Percentiles rank a stretch among this genome's conserved stretches.
These are phyloP conservation scores for Eretmocerus hayati DNA, from an alignment of 2,888 invertebrate genomes.

Conservation along the genomic window DNA sequence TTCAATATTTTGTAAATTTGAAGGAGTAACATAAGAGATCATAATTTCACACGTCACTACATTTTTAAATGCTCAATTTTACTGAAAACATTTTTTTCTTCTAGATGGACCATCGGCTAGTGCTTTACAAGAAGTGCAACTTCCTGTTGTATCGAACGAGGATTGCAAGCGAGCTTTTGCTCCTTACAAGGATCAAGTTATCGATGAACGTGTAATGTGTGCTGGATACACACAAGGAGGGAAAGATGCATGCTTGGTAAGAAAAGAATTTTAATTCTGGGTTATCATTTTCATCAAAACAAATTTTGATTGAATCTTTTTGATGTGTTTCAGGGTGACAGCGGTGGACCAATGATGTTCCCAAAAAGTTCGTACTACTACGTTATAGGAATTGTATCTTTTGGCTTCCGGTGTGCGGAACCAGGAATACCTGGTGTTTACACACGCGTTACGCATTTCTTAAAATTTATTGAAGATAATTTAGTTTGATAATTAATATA, in stretches of 20 bases:
- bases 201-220: constrained; percentile 62
- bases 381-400: constrained; percentile 60
- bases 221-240: constrained; percentile 61
- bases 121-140: constrained; percentile 59
- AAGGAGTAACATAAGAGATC: background rate
- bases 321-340: constrained; percentile 53
- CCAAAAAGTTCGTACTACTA: constrained; percentile 46
- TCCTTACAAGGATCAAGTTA: constrained; percentile 48
- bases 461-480: constrained; percentile 27
- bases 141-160: constrained; percentile 61
- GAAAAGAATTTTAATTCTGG: background rate
- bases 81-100: background rate
- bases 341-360: constrained; percentile 73
- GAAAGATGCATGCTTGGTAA: constrained; percentile 66
- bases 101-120: constrained; percentile 63
- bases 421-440: constrained; percentile 60
- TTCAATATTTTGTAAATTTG: constrained; percentile 7
- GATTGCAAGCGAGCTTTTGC: constrained; percentile 56
- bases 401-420: constrained; percentile 56
- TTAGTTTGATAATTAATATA: too few species aligned
- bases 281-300: background rate
- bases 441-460: constrained; percentile 26
- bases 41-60: too few species aligned
- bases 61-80: too few species aligned
- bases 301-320: background rate